Evolutionary conservation across 2,113 vertebrate species (phyloP).

Genomic region (Gadus chalcogrammus): DNA sequence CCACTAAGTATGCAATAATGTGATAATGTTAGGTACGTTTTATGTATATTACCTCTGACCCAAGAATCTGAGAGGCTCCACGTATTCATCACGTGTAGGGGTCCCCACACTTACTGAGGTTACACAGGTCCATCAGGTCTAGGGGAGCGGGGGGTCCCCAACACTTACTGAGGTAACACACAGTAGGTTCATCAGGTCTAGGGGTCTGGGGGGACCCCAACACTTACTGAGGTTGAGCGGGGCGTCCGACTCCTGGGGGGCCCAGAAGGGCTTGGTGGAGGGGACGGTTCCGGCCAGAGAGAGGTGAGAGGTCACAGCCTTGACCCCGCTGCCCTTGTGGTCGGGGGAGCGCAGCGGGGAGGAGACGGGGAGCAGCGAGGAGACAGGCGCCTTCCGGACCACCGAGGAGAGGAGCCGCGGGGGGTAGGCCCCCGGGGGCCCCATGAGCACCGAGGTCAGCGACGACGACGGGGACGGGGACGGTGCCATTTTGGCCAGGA

Average conservation of each 20-base stretch:
- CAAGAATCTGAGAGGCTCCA: no score
- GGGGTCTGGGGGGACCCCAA: no score
- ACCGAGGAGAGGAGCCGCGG: slow-evolving; percentile 56
- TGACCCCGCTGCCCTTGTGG: slow-evolving; percentile 71
- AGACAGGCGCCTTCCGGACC: slow-evolving; percentile 84
- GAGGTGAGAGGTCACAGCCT: slow-evolving; percentile 51
- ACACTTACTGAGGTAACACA: not conserved
- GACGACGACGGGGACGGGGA: slow-evolving; percentile 68
- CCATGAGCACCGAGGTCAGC: slow-evolving; percentile 56
- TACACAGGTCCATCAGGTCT: no score
- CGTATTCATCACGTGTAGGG: no score
- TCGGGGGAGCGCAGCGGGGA: slow-evolving; percentile 81
- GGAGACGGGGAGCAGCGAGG: slow-evolving; percentile 76
- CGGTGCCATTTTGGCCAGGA: slow-evolving; percentile 49
- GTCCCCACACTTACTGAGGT: no score
- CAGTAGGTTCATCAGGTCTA: not conserved
- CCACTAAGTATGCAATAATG: no score
- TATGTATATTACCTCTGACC: no score
- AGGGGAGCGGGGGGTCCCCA: no score
- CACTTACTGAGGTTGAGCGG: slow-evolving; percentile 94
- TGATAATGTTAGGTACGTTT: no score
- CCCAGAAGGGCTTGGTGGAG: slow-evolving; percentile 73
- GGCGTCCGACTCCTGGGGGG: slow-evolving; percentile 85
- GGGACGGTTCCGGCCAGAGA: slow-evolving; percentile 8
- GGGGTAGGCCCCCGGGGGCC: slow-evolving; percentile 16